Base-by-base conservation (phyloP, 2,113 vertebrate genomes). In the Pteropus alecto region DNA sequence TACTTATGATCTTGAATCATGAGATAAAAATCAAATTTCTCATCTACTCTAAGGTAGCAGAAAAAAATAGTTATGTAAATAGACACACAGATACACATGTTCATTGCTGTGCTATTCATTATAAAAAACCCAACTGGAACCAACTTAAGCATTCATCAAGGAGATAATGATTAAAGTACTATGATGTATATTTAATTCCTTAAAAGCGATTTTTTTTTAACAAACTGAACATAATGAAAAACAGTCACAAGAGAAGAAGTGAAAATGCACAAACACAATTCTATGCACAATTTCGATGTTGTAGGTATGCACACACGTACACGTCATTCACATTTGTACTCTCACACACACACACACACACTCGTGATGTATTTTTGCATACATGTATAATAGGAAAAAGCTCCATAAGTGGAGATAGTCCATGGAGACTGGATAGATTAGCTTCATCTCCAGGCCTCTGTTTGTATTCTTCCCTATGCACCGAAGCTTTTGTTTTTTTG, bases 181-280 rank as follows among this genome's bases (percentile, higher is more conserved):
- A 7, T 74, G 12, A 43, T 70, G 5, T 9, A 33, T 0, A 48
- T 1, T 43, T 65, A 16, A 16, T 2, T 71, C n/a, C 51, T n/a
- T 92, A 86, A 86, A 95, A 77, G 46, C 22, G 9, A 14, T 61
- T 13, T 51, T 94, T 86, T 51, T 63, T 76, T 71, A 77, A 77
- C 19, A 96, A 90, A 77, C 30, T 48, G 5, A 51, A 95, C 58
- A 51, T 4, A 33, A 63, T 56, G 24, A n/a, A 81, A 92, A 83
- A 51, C 4, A 90, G n/a, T 54, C n/a, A 86, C 7, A 58, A 85
- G 28, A 86, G 18, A 96, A 5, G 30, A 94, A 67, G 7, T 60
- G 28, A 86, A 77, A 84, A 68, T 71, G 46, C 2, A 77, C 65
- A 91, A n/a, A 71, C 2, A 26, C 48, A 81, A 74, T 15, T 26